These are phyloP conservation scores for Anser cygnoides DNA, from an alignment of 2,113 vertebrate genomes.

Conservation along the genomic window DNA sequence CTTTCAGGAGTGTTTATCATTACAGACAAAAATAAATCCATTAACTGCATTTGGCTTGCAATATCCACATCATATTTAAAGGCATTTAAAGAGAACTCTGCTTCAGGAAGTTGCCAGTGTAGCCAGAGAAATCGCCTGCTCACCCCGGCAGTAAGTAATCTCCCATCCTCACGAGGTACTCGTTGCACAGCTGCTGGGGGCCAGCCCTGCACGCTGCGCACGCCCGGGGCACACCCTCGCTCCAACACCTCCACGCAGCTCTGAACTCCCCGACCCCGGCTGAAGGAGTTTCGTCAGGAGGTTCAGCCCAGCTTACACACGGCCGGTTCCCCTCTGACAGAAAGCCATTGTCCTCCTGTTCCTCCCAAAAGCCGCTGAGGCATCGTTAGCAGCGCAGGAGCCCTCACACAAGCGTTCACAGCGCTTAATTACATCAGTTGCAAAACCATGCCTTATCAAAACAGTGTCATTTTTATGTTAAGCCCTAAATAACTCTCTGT, in stretches of 20 bases:
- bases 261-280: not conserved
- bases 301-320: not conserved
- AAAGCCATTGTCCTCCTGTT: not conserved
- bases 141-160: not conserved
- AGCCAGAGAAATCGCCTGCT: not conserved
- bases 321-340: not conserved
- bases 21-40: not conserved
- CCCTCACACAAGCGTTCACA: not conserved
- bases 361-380: not conserved
- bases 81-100: not conserved
- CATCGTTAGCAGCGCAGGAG: rapidly evolving
- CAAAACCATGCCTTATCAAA: not conserved
- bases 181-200: not conserved
- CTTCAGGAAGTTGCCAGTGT: not conserved
- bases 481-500: not conserved
- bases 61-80: not conserved
- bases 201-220: rapidly evolving
- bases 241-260: not conserved
- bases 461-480: not conserved
- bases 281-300: not conserved
- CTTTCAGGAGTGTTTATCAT: not conserved
- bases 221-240: not conserved
- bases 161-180: not conserved
- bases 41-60: not conserved
- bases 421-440: not conserved